Conservation (phyloP, 2,888 invertebrate species). For the Drosophila percnosoma region DNA sequence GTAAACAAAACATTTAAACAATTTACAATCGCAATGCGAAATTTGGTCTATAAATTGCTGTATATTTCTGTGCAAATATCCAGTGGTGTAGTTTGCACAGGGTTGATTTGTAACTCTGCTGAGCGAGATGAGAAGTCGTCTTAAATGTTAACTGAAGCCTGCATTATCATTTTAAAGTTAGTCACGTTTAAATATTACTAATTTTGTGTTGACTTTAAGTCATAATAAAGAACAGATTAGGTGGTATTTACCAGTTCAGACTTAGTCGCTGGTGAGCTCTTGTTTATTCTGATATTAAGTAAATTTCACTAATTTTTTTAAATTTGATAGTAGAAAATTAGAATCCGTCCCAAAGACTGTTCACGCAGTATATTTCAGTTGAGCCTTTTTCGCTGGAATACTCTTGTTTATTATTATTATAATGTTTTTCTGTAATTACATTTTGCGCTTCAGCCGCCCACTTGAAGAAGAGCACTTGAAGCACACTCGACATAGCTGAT, state of each 20-base stretch:
- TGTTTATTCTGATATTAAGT: not conserved
- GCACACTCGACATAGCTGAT: slow-evolving; percentile 29
- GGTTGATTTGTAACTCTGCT: not conserved
- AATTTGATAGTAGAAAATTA: not conserved
- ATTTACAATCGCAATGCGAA: slow-evolving; percentile 58
- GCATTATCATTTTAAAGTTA: not conserved
- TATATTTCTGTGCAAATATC: slow-evolving; percentile 47
- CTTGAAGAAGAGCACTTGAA: slow-evolving; percentile 46
- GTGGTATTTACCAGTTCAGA: not conserved
- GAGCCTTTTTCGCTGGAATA: not conserved
- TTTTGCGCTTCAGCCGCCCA: slow-evolving; percentile 36
- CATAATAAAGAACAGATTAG: not conserved
- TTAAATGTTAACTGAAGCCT: not conserved
- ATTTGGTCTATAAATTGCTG: slow-evolving; percentile 50
- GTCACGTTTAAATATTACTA: not conserved
- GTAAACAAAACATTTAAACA: slow-evolving; percentile 61
- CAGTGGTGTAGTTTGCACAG: slow-evolving; percentile 8
- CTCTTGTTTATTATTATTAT: slow-evolving; percentile 20
- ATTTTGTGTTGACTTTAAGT: not conserved
- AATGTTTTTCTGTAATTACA: slow-evolving; percentile 41
- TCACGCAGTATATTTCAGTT: slow-evolving; percentile 20
- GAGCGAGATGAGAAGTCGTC: not conserved
- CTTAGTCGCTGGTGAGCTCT: not conserved
- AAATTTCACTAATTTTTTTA: not conserved
- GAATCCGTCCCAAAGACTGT: not conserved